These are phyloP conservation scores for Mesorhabditis belari DNA, from an alignment of 2,888 invertebrate genomes.

Conservation along the genomic window DNA sequence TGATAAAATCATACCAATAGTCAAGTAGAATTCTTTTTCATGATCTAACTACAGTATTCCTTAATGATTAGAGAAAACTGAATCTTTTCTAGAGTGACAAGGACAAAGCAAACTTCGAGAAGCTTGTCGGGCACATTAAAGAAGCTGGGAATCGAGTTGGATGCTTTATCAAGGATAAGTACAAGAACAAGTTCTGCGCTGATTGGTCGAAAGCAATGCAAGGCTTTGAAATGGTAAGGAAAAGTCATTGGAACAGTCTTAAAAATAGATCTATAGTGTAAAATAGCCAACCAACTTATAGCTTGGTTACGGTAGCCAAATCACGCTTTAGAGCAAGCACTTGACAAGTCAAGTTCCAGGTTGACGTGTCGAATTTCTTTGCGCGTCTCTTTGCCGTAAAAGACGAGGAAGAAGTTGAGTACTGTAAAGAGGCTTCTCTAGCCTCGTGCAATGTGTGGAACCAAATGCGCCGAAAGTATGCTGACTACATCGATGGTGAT, in stretches of 20 bases:
- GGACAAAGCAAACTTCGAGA: conserved; percentile 73
- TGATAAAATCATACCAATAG: not conserved
- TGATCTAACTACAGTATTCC: too few relatives aligned
- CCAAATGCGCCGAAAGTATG: conserved; percentile 89
- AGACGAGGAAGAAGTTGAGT: conserved; percentile 82
- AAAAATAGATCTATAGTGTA: too few relatives aligned
- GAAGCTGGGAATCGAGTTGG: conserved; percentile 78
- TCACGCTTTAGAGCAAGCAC: not conserved
- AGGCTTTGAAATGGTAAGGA: conserved; percentile 70
- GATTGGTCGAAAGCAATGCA: conserved; percentile 77
- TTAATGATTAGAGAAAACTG: too few relatives aligned
- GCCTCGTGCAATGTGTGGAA: conserved; percentile 90
- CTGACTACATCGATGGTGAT: conserved; percentile 96
- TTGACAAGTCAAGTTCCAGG: conserved; percentile 10
- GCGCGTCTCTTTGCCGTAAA: conserved; percentile 86
- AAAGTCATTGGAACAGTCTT: conserved; percentile 53
- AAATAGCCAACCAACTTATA: too few relatives aligned
- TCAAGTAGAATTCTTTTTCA: not conserved
- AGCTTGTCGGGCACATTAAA: conserved; percentile 73
- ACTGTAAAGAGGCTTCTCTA: conserved; percentile 82
- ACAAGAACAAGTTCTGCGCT: conserved; percentile 84
- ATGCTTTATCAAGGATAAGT: conserved; percentile 84
- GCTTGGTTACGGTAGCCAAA: too few relatives aligned
- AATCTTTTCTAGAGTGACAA: conserved; percentile 68
- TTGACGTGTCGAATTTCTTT: conserved; percentile 75